These are phyloP conservation scores for Meta bourneti DNA, from an alignment of 2,888 invertebrate genomes.

Conservation along the genomic window DNA sequence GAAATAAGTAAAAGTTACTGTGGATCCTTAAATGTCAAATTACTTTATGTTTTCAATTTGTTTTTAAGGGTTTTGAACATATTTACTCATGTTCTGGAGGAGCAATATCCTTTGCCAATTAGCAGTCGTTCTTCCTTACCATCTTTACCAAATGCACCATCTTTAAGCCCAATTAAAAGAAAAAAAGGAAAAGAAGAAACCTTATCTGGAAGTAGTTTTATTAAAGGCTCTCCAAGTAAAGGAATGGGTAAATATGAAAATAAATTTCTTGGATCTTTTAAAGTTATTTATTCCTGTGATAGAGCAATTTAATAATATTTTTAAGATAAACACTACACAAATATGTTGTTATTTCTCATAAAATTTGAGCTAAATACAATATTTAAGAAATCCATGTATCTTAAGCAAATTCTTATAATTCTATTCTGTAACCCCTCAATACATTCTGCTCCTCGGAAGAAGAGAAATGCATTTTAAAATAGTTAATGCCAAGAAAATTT, in stretches of 20 bases:
- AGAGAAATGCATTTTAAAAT: too few relatives aligned
- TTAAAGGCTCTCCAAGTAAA: slow-evolving; percentile 75
- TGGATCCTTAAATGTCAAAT: too few relatives aligned
- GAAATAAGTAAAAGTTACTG: too few relatives aligned
- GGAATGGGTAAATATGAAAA: slow-evolving; percentile 27
- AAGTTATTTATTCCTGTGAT: not conserved
- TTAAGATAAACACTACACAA: too few relatives aligned
- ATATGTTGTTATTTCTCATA: too few relatives aligned
- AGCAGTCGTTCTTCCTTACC: slow-evolving; percentile 83
- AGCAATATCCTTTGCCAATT: slow-evolving; percentile 82
- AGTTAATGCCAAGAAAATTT: too few relatives aligned
- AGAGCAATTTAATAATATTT: not conserved
- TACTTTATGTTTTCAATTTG: too few relatives aligned
- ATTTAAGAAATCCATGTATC: not conserved
- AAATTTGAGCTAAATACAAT: too few relatives aligned
- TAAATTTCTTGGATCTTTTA: not conserved
- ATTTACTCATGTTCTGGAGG: slow-evolving; percentile 88
- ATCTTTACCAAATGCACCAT: slow-evolving; percentile 81
- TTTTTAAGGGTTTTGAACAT: slow-evolving; percentile 85
- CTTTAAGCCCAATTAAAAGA: slow-evolving; percentile 81
- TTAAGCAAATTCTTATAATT: not conserved
- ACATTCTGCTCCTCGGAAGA: too few relatives aligned
- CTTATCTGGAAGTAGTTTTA: slow-evolving; percentile 1
- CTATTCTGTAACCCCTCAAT: too few relatives aligned
- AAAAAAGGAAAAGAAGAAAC: slow-evolving; percentile 79